Evolutionary conservation across 1,140 invertebrate species (phyloP).

Genomic region (Colletes latitarsis): DNA sequence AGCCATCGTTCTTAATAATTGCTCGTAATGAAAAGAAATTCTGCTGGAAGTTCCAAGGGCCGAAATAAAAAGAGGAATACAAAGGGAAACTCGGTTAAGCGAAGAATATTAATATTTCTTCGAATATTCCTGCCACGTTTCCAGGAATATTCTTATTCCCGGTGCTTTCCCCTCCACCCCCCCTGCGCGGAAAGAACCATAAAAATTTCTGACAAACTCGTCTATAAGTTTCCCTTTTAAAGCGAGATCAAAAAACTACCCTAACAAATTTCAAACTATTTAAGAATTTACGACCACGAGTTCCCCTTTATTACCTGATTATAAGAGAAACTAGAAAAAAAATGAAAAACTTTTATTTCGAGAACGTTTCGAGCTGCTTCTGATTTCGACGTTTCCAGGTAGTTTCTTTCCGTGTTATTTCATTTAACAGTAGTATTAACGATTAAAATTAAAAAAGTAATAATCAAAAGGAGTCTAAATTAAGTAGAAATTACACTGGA

Average conservation of each 20-base stretch:
- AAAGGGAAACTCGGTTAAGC: neutral
- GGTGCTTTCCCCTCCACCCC: neutral
- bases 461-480: no score
- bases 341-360: neutral
- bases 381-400: no score
- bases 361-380: neutral
- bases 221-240: no score
- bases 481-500: no score
- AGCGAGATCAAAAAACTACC: neutral
- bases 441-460: no score
- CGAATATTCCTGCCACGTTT: slow-evolving; percentile 9
- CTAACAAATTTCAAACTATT: slow-evolving; percentile 2
- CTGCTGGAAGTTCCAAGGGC: neutral
- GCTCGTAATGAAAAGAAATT: slow-evolving; percentile 16
- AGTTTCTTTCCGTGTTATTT: no score
- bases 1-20: slow-evolving; percentile 18
- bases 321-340: neutral
- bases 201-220: slow-evolving; percentile 7
- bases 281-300: slow-evolving; percentile 5
- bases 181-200: neutral
- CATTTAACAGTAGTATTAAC: no score
- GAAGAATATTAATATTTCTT: slow-evolving; percentile 21
- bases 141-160: neutral
- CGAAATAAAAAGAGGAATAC: neutral
- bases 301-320: neutral